Percentiles rank a stretch among this genome's conserved stretches.
Evolutionary conservation across 2,113 vertebrate genomes (phyloP).

Genomic region (Cettia cetti): DNA sequence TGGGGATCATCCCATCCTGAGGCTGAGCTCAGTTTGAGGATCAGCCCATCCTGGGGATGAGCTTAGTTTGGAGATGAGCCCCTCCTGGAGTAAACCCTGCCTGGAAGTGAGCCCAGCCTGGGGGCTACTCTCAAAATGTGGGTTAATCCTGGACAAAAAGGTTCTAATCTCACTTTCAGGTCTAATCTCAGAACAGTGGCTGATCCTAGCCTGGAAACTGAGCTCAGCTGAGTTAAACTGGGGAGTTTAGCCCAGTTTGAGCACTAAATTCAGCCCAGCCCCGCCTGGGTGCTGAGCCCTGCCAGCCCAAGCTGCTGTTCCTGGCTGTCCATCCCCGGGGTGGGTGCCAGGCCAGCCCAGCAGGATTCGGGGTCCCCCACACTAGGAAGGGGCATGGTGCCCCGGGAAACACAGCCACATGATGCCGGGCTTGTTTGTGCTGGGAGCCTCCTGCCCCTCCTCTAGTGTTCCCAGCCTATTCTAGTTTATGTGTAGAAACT

Average conservation of each 20-base stretch:
- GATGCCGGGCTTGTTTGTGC: background rate
- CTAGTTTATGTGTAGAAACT: slow-evolving; percentile 54
- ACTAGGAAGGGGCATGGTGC: background rate
- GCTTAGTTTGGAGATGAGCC: background rate
- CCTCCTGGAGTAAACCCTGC: background rate
- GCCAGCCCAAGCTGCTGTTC: background rate
- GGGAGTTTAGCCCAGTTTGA: background rate
- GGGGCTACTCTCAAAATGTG: background rate
- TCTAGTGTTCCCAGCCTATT: slow-evolving; percentile 28
- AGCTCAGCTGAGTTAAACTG: background rate
- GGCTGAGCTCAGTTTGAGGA: background rate
- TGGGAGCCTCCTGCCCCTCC: background rate
- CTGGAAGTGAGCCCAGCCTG: background rate
- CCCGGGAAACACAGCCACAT: background rate
- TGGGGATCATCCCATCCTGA: background rate
- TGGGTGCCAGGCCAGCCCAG: background rate
- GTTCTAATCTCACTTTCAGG: background rate
- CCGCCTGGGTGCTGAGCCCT: background rate
- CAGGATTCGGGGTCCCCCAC: background rate
- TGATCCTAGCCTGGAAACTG: background rate
- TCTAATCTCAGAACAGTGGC: background rate
- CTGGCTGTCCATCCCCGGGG: background rate
- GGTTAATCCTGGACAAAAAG: background rate
- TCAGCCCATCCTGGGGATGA: background rate
- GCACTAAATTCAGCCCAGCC: background rate